phyloP scores from a whole-genome alignment of 2,888 invertebrate genomes.

The Apamea crenata region DNA sequence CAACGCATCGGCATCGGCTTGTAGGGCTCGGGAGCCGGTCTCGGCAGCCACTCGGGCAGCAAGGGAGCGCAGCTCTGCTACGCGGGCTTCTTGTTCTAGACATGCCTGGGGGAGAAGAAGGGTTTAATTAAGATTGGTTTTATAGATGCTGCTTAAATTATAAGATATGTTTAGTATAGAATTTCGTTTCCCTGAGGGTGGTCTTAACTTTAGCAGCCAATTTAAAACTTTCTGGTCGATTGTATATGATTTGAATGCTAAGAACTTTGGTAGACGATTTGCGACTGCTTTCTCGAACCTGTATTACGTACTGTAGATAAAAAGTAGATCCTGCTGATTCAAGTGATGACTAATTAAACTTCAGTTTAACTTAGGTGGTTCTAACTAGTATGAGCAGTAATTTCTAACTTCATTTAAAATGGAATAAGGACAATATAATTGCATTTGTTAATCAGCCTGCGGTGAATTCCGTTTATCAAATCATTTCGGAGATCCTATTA shows the following conservation, averaged over 20 bases:
- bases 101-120: slow-evolving; percentile 91
- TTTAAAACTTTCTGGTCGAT: neutral
- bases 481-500: slow-evolving; percentile 29
- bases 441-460: slow-evolving; percentile 35
- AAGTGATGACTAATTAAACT: neutral
- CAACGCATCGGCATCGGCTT: slow-evolving; percentile 94
- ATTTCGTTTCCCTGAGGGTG: neutral
- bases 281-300: neutral
- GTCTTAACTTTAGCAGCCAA: slow-evolving; percentile 5
- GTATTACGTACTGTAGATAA: neutral
- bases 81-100: slow-evolving; percentile 93
- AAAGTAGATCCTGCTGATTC: neutral
- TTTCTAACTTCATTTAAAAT: slow-evolving; percentile 26
- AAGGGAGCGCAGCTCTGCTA: slow-evolving; percentile 93
- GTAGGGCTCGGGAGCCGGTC: slow-evolving; percentile 94
- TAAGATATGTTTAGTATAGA: neutral
- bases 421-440: slow-evolving; percentile 28
- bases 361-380: neutral
- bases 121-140: neutral
- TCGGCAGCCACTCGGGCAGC: slow-evolving; percentile 95
- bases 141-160: neutral
- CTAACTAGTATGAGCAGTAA: neutral
- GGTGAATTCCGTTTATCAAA: slow-evolving; percentile 23
- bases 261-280: neutral
- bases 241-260: neutral